phyloP scores from a whole-genome alignment of 2,797 vertebrate species.

The Cuculus canorus region DNA sequence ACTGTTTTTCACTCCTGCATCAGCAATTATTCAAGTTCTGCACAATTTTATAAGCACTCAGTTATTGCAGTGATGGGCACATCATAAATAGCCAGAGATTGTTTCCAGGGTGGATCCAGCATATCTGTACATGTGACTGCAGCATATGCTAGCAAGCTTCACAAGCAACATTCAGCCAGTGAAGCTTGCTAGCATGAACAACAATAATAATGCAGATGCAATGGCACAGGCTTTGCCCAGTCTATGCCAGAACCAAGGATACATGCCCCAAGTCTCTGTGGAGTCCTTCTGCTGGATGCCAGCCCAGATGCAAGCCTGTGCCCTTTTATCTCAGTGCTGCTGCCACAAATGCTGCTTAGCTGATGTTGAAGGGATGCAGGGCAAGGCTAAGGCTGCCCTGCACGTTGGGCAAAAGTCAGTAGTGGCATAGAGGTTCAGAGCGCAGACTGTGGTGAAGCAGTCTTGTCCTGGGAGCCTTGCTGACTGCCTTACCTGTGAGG shows the following conservation, averaged over 20 bases:
- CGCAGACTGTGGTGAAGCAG: neutral
- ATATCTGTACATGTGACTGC: accelerated
- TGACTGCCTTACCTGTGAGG: neutral
- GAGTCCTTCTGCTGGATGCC: neutral
- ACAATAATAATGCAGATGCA: neutral
- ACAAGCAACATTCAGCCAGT: too few relatives aligned
- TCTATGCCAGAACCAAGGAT: neutral
- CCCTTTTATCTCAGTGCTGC: neutral
- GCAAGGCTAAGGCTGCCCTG: neutral
- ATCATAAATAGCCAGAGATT: neutral
- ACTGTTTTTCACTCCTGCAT: neutral
- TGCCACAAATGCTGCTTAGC: neutral
- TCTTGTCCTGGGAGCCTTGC: neutral
- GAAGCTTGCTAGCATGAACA: neutral
- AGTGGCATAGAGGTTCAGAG: neutral
- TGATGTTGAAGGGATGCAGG: neutral
- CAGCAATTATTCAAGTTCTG: neutral
- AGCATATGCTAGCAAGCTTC: neutral
- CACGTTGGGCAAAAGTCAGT: neutral
- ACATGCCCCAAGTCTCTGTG: neutral
- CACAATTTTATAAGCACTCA: neutral
- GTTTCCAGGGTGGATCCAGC: neutral
- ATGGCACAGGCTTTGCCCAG: neutral
- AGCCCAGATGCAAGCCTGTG: neutral
- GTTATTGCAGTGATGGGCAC: neutral